Conservation (phyloP, 2,888 invertebrate genomes). For the Octonoba sinensis region DNA sequence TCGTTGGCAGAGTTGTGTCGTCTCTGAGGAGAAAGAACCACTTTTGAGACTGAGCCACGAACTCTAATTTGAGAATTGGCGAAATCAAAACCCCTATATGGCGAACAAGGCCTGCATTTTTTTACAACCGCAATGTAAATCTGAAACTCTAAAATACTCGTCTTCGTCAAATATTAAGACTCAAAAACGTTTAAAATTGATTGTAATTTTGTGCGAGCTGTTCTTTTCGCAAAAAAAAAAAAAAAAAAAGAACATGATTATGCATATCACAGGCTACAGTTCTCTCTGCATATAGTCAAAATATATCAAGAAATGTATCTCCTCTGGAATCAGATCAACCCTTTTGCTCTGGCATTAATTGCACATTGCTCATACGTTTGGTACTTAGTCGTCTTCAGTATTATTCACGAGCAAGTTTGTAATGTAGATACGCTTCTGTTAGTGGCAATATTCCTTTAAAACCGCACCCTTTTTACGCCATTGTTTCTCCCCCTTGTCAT, state of each 20-base stretch:
- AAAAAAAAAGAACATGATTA: too few species aligned
- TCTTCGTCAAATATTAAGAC: too few species aligned
- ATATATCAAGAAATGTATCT: conserved; percentile 3
- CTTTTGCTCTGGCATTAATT: conserved; percentile 40
- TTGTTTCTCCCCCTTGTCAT: conserved; percentile 19
- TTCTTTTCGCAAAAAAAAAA: conserved; percentile 20
- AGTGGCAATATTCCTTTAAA: conserved; percentile 40
- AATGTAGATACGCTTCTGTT: conserved; percentile 49
- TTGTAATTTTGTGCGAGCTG: conserved; percentile 23
- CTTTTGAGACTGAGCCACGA: conserved; percentile 14
- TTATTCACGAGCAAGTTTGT: conserved; percentile 46
- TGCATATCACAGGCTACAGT: conserved; percentile 56
- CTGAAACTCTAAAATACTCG: too few species aligned
- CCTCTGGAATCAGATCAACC: conserved; percentile 33
- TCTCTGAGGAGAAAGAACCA: conserved; percentile 13
- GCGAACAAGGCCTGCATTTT: conserved; percentile 39
- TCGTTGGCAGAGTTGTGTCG: conserved; percentile 22
- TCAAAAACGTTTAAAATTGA: too few species aligned
- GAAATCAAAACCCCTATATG: conserved; percentile 22
- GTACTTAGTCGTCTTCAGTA: conserved; percentile 55
- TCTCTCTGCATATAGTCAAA: conserved; percentile 32
- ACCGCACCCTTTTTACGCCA: conserved; percentile 32
- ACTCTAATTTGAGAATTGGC: conserved; percentile 1
- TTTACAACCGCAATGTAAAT: too few species aligned
- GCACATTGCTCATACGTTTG: conserved; percentile 51